Evolutionary conservation across 2,113 vertebrate species (phyloP).

Genomic region (Lagopus leucura): DNA sequence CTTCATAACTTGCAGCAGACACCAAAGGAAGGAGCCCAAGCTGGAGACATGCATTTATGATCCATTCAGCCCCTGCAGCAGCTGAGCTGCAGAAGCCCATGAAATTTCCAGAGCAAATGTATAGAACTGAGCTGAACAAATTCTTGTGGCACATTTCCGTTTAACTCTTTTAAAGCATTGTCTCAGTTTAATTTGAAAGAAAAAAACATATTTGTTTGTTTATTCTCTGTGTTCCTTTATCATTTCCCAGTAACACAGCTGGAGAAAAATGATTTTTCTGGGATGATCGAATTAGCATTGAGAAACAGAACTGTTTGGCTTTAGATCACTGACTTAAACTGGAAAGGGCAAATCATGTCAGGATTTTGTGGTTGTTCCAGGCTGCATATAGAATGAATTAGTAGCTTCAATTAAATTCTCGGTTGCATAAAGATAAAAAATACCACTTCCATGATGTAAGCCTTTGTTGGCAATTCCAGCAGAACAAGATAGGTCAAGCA

Average conservation of each 20-base stretch:
- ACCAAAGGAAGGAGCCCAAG: neutral
- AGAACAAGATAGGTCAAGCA: conserved; percentile 1
- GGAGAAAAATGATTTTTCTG: neutral
- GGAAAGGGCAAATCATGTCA: neutral
- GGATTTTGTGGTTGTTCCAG: neutral
- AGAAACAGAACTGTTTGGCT: conserved; percentile 26
- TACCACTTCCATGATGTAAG: neutral
- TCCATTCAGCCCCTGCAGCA: neutral
- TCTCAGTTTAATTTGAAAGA: neutral
- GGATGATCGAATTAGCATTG: neutral
- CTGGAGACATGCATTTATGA: neutral
- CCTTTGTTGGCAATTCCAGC: neutral
- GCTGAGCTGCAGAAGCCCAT: neutral
- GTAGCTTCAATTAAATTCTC: neutral
- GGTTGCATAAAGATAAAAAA: neutral
- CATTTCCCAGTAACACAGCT: neutral
- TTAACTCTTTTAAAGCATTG: neutral
- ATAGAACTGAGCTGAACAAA: neutral
- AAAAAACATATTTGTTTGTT: neutral
- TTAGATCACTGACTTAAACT: conserved; percentile 1
- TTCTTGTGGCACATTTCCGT: neutral
- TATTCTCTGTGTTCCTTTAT: neutral
- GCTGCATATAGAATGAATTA: conserved; percentile 35
- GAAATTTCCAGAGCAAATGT: neutral
- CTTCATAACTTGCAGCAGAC: neutral